Conservation (phyloP, 1,140 invertebrate species). For the Aleiodes sp. region DNA sequence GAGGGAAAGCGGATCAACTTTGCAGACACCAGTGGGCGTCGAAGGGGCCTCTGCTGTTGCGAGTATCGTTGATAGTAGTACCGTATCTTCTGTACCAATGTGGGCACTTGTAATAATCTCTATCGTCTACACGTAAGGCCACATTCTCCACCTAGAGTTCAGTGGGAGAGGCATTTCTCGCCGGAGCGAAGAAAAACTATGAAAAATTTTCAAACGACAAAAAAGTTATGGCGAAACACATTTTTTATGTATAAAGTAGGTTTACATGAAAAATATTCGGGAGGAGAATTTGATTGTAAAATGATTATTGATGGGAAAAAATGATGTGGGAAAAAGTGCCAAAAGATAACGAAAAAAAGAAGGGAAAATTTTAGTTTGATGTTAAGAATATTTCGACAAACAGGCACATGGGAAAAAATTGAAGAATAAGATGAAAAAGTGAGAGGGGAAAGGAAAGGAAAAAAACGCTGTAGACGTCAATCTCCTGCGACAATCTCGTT, state of each 20-base stretch:
- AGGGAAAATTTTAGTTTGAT: background rate
- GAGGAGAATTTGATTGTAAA: no score
- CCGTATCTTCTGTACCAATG: slow-evolving; percentile 3
- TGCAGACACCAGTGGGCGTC: slow-evolving; percentile 27
- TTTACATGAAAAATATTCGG: background rate
- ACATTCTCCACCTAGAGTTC: background rate
- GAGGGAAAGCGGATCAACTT: slow-evolving; percentile 53
- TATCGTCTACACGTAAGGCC: slow-evolving; percentile 9
- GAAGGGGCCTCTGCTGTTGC: slow-evolving; percentile 30
- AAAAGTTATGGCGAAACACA: background rate
- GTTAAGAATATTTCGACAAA: background rate
- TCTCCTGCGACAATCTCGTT: background rate
- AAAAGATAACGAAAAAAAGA: background rate
- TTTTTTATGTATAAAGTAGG: slow-evolving; percentile 1
- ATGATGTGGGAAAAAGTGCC: background rate
- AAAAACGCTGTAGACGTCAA: background rate
- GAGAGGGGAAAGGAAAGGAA: background rate
- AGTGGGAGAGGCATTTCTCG: no score
- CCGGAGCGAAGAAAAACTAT: no score
- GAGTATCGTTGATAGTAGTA: slow-evolving; percentile 11
- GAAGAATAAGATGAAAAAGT: background rate
- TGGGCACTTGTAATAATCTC: slow-evolving; percentile 14
- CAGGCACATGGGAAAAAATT: no score
- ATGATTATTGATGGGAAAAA: background rate
- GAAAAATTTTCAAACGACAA: no score